phyloP scores from a whole-genome alignment of 2,113 vertebrate genomes.

The Heterotilapia buettikoferi region DNA sequence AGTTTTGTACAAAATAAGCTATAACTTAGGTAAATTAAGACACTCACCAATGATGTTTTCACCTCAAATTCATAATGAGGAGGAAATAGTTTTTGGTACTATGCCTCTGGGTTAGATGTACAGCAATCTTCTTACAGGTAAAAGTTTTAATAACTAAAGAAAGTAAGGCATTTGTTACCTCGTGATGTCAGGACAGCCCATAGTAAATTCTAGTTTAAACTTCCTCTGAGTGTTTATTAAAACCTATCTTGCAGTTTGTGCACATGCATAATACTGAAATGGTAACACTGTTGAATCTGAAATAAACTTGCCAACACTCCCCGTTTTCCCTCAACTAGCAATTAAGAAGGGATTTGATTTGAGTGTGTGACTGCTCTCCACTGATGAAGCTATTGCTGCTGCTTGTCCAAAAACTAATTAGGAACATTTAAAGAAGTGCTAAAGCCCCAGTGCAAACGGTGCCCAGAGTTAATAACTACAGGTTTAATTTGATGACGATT shows the following conservation, averaged over 20 bases:
- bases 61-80: background rate
- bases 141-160: background rate
- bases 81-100: background rate
- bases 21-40: background rate
- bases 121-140: background rate
- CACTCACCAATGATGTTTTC: background rate
- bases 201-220: background rate
- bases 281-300: background rate
- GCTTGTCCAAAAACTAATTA: background rate
- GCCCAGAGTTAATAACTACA: background rate
- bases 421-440: background rate
- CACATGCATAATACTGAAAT: background rate
- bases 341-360: background rate
- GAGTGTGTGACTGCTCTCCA: background rate
- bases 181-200: background rate
- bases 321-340: background rate
- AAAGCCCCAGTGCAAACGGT: background rate
- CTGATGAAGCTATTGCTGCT: background rate
- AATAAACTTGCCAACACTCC: background rate
- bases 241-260: background rate
- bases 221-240: background rate
- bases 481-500: background rate
- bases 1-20: background rate
- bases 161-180: background rate
- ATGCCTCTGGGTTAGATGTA: background rate